phyloP scores from a whole-genome alignment of 2,888 invertebrate species.

The Limnephilus lunatus region DNA sequence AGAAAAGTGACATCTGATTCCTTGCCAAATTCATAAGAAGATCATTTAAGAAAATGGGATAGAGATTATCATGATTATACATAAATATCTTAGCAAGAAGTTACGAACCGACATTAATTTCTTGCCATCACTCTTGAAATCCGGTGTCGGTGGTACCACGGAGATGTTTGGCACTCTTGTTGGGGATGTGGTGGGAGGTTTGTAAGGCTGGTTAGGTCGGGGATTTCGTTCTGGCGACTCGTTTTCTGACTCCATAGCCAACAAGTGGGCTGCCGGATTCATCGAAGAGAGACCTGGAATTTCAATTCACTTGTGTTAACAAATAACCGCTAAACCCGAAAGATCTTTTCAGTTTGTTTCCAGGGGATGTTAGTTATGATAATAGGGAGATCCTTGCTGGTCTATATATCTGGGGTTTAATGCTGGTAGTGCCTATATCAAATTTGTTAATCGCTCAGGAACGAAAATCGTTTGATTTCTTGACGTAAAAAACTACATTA shows the following conservation, averaged over 20 bases:
- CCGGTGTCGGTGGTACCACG: conserved; percentile 86
- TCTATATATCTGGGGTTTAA: too few species aligned
- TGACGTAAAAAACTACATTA: too few species aligned
- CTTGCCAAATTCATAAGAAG: not conserved
- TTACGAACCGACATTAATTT: conserved; percentile 54
- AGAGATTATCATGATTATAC: not conserved
- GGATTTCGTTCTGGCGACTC: conserved; percentile 69
- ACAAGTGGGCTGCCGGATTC: conserved; percentile 80
- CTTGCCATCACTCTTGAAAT: conserved; percentile 71
- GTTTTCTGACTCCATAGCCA: conserved; percentile 77
- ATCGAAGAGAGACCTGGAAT: conserved; percentile 75
- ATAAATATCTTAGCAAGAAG: too few species aligned
- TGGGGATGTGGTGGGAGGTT: conserved; percentile 51
- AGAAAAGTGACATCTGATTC: not conserved
- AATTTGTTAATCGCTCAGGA: too few species aligned
- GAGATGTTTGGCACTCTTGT: conserved; percentile 81
- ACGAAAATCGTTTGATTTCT: too few species aligned
- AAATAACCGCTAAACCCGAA: not conserved
- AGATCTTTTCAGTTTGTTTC: not conserved
- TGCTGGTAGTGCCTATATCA: too few species aligned
- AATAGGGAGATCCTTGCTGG: too few species aligned
- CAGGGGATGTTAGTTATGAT: too few species aligned
- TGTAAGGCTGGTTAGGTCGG: conserved; percentile 31
- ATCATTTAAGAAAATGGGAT: not conserved
- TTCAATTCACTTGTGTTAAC: not conserved